Evolutionary conservation across 2,797 vertebrate species (phyloP).

Genomic region (Pipistrellus pipistrellus): DNA sequence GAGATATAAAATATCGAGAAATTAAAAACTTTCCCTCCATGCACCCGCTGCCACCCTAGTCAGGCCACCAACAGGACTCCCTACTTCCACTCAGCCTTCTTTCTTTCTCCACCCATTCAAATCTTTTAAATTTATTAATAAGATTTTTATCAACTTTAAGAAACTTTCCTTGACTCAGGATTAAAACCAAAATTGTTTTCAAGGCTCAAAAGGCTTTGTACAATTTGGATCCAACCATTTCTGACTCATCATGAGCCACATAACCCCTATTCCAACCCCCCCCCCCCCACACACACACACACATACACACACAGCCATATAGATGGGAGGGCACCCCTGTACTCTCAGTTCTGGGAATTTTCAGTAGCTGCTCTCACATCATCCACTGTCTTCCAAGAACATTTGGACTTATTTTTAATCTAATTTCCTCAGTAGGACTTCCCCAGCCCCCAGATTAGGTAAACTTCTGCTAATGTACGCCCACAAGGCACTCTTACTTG

Average conservation of each 20-base stretch:
- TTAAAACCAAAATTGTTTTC: background rate
- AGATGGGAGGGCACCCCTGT: fast-evolving
- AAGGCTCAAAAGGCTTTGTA: background rate
- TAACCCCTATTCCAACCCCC: no score
- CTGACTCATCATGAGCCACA: background rate
- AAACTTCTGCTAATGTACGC: background rate
- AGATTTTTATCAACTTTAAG: background rate
- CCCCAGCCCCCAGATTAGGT: background rate
- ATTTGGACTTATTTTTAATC: background rate
- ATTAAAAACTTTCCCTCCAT: background rate
- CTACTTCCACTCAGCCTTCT: background rate
- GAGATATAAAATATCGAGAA: background rate
- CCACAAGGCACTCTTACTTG: background rate
- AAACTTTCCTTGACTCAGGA: background rate
- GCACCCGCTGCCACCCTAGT: background rate
- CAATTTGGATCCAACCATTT: background rate
- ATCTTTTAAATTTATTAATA: background rate
- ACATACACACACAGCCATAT: no score
- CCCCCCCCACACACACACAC: no score
- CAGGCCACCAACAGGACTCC: background rate
- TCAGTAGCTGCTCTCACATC: background rate
- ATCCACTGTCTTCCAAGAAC: background rate
- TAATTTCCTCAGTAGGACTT: background rate
- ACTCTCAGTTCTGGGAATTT: background rate
- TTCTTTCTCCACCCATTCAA: background rate